phyloP scores from a whole-genome alignment of 2,797 vertebrate species.

The Clarias platycephalus region DNA sequence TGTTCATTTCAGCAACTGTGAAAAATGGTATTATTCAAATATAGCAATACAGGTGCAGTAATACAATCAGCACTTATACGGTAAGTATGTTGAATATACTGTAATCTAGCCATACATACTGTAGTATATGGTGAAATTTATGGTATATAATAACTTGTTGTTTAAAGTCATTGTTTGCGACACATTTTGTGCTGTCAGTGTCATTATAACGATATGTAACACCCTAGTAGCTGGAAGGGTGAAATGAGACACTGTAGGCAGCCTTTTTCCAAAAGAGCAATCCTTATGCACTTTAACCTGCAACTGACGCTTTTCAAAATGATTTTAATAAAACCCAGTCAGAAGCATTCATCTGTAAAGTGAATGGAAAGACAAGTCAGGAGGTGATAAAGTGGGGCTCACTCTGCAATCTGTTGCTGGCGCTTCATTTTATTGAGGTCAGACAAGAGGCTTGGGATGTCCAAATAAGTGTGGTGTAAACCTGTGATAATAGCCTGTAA shows the following conservation, averaged over 20 bases:
- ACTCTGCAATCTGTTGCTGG: neutral
- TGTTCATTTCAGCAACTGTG: conserved; percentile 5
- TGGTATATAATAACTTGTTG: too few species aligned
- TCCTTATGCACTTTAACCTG: neutral
- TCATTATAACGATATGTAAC: neutral
- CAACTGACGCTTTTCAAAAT: neutral
- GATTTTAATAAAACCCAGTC: neutral
- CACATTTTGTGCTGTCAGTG: neutral
- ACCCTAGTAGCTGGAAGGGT: neutral
- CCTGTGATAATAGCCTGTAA: neutral
- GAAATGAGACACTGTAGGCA: neutral
- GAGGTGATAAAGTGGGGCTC: neutral
- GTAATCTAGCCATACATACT: neutral
- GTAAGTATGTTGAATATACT: neutral
- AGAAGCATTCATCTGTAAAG: neutral
- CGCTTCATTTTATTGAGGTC: neutral
- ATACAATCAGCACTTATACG: neutral
- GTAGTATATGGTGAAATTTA: neutral
- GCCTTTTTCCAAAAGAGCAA: neutral
- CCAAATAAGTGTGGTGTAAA: neutral
- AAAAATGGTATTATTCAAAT: neutral
- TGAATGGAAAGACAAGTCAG: neutral
- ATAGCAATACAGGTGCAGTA: neutral
- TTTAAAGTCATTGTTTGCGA: too few species aligned
- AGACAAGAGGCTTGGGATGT: too few species aligned